These are phyloP conservation scores for Drosophila colorata DNA, from an alignment of 2,888 invertebrate species.

Conservation along the genomic window DNA sequence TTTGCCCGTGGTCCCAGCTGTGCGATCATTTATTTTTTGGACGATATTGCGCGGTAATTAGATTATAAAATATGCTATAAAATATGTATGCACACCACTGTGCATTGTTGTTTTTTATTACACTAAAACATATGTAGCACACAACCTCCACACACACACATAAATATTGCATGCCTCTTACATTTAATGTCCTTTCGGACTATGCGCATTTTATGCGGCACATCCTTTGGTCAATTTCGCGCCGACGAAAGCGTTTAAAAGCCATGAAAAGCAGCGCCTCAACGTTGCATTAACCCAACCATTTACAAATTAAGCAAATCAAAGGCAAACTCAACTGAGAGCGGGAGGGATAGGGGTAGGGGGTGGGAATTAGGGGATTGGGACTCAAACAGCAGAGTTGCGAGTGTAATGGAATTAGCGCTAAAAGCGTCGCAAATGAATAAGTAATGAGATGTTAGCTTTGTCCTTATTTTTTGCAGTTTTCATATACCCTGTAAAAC, in stretches of 20 bases:
- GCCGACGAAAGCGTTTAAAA: conserved; percentile 70
- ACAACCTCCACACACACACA: conserved; percentile 13
- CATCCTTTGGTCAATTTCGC: conserved; percentile 74
- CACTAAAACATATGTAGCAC: conserved; percentile 70
- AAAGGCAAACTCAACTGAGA: conserved; percentile 56
- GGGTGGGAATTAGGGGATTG: not conserved
- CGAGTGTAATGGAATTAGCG: conserved; percentile 50
- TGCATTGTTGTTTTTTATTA: conserved; percentile 69
- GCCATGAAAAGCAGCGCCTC: conserved; percentile 64
- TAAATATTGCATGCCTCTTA: conserved; percentile 50
- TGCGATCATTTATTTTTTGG: conserved; percentile 71
- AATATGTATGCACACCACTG: conserved; percentile 60
- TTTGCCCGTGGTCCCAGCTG: conserved; percentile 65
- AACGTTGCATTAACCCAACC: conserved; percentile 41
- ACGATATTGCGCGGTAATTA: conserved; percentile 77
- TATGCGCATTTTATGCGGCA: conserved; percentile 41
- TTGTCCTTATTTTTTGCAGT: conserved; percentile 28
- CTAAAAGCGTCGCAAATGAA: conserved; percentile 74
- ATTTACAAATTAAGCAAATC: conserved; percentile 79
- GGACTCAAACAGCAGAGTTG: conserved; percentile 14
- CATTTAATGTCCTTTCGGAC: conserved; percentile 52
- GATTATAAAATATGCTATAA: conserved; percentile 83
- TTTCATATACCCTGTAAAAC: conserved; percentile 35
- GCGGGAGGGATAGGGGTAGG: not conserved
- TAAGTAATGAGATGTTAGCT: conserved; percentile 65